Evolutionary conservation across 2,888 invertebrate genomes (phyloP).

Genomic region (Leucozona laternaria): DNA sequence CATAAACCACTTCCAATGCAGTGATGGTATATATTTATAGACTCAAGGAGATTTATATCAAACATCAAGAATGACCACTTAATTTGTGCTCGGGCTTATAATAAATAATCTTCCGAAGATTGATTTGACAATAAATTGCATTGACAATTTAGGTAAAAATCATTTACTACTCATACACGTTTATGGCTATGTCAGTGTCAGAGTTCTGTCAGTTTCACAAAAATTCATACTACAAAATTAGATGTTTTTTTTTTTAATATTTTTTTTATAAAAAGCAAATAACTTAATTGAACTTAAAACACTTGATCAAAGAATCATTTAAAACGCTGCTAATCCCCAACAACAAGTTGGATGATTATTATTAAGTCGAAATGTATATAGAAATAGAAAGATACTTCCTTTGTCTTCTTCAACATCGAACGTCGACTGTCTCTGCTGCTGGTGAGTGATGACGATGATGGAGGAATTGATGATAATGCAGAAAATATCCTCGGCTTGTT

Average conservation of each 20-base stretch:
- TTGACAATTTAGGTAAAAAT: constrained; percentile 37
- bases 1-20: constrained; percentile 37
- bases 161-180: background rate
- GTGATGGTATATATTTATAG: constrained; percentile 30
- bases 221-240: constrained; percentile 39
- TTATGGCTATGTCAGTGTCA: background rate
- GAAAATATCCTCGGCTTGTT: constrained; percentile 48
- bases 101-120: constrained; percentile 53
- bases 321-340: constrained; percentile 50
- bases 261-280: constrained; percentile 40
- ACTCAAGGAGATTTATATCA: constrained; percentile 37
- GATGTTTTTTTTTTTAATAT: constrained; percentile 34
- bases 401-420: constrained; percentile 22
- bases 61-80: constrained; percentile 57
- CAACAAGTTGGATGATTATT: constrained; percentile 66
- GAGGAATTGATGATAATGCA: constrained; percentile 57
- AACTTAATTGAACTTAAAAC: constrained; percentile 11
- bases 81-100: constrained; percentile 21
- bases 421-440: too few species aligned
- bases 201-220: background rate
- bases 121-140: constrained; percentile 61
- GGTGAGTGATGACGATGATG: constrained; percentile 12
- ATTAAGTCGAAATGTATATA: constrained; percentile 35
- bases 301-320: constrained; percentile 20
- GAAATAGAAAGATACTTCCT: constrained; percentile 20